Conservation (phyloP, 2,888 invertebrate genomes). For the Rhodophaea formosa region DNA sequence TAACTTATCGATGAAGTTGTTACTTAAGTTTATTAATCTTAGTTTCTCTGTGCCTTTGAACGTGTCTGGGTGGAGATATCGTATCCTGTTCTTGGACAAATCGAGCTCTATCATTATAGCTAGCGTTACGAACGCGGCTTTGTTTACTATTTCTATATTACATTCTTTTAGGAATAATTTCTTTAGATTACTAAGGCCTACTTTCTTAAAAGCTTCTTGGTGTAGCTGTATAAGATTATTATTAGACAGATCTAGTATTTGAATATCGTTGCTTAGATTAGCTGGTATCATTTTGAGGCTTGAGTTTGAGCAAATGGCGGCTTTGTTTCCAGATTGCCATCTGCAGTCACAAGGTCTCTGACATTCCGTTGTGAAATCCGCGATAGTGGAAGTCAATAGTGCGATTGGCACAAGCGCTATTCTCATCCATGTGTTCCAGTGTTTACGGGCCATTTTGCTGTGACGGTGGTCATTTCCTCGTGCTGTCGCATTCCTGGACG, state of each 20-base stretch:
- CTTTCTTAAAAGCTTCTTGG: conserved; percentile 85
- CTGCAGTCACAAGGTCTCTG: conserved; percentile 89
- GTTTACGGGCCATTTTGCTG: conserved; percentile 75
- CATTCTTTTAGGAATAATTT: conserved; percentile 89
- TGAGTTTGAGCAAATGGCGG: conserved; percentile 89
- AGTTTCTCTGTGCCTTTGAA: conserved; percentile 87
- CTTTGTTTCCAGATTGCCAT: conserved; percentile 92
- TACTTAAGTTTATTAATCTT: conserved; percentile 86
- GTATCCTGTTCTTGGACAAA: conserved; percentile 87
- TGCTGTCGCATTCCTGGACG: conserved; percentile 67
- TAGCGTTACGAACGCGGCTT: conserved; percentile 87
- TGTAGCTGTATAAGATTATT: conserved; percentile 85
- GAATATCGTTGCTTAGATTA: conserved; percentile 86
- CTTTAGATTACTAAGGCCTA: conserved; percentile 89
- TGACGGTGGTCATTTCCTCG: conserved; percentile 72
- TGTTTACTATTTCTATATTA: conserved; percentile 85
- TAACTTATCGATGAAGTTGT: conserved; percentile 87
- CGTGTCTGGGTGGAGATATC: conserved; percentile 84
- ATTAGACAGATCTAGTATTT: conserved; percentile 87
- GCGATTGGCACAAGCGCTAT: conserved; percentile 56
- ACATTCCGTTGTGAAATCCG: conserved; percentile 83
- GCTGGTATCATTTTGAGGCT: conserved; percentile 85
- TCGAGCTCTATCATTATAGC: conserved; percentile 91
- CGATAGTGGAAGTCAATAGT: conserved; percentile 58
- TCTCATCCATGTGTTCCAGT: conserved; percentile 76